phyloP scores from a whole-genome alignment of 2,797 vertebrate species.

The Scleropages formosus region DNA sequence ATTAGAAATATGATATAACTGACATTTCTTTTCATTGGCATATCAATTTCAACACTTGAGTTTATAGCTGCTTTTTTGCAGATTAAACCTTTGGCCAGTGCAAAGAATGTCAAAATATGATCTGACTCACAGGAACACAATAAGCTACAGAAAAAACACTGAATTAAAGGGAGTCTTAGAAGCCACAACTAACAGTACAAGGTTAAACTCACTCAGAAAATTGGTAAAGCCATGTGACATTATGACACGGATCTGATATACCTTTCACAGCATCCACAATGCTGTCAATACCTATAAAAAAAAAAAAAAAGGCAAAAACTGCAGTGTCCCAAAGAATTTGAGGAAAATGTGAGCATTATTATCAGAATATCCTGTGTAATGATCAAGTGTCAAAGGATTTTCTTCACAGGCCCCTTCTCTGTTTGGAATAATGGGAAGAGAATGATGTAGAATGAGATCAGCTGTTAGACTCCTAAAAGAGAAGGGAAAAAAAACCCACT shows the following conservation, averaged over 20 bases:
- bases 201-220: background rate
- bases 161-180: background rate
- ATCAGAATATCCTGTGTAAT: background rate
- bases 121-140: background rate
- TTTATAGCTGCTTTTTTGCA: background rate
- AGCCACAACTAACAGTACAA: background rate
- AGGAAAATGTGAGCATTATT: background rate
- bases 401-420: background rate
- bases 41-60: conserved; percentile 18
- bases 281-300: no score
- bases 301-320: no score
- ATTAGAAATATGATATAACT: conserved; percentile 36
- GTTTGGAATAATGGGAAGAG: no score
- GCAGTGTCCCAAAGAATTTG: background rate
- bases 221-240: background rate
- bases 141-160: background rate
- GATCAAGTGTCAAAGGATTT: background rate
- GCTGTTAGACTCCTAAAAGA: background rate
- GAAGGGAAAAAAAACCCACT: background rate
- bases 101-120: conserved; percentile 20
- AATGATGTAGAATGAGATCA: no score
- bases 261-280: no score
- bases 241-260: background rate
- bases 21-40: conserved; percentile 23
- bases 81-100: background rate